phyloP scores from a whole-genome alignment of 2,113 vertebrate genomes.

The Callipepla squamata region DNA sequence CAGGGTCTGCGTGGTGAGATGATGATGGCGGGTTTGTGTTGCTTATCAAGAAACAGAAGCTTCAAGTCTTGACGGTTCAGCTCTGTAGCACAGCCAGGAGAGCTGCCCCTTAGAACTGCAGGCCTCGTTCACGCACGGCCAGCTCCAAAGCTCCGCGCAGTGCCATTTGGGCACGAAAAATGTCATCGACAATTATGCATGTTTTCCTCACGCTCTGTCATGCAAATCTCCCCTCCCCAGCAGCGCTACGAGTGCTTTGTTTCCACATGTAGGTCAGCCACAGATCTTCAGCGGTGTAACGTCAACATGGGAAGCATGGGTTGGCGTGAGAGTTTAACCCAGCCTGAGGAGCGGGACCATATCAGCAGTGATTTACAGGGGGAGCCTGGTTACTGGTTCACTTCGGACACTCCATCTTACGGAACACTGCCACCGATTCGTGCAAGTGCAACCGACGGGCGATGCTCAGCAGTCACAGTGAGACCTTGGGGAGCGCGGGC shows the following conservation, averaged over 20 bases:
- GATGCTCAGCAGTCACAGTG: background rate
- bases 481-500: background rate
- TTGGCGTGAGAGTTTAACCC: slow-evolving; percentile 14
- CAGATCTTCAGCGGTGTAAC: slow-evolving; percentile 13
- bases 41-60: slow-evolving; percentile 36
- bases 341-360: background rate
- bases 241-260: slow-evolving; percentile 59
- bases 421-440: background rate
- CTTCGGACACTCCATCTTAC: background rate
- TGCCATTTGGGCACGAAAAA: slow-evolving; percentile 29
- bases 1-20: background rate
- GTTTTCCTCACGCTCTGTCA: slow-evolving; percentile 54
- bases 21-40: background rate
- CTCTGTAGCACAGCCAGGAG: background rate
- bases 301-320: background rate
- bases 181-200: slow-evolving; percentile 63
- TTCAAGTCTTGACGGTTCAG: background rate
- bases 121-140: slow-evolving; percentile 55
- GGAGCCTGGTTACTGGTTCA: background rate
- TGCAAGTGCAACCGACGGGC: background rate
- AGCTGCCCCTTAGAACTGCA: background rate
- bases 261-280: slow-evolving; percentile 65
- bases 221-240: slow-evolving; percentile 43
- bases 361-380: too few species aligned
- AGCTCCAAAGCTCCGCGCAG: slow-evolving; percentile 26